Percentiles rank a stretch among this genome's conserved stretches.
phyloP scores from a whole-genome alignment of 2,888 invertebrate species.

The Drosophila villosipedis region DNA sequence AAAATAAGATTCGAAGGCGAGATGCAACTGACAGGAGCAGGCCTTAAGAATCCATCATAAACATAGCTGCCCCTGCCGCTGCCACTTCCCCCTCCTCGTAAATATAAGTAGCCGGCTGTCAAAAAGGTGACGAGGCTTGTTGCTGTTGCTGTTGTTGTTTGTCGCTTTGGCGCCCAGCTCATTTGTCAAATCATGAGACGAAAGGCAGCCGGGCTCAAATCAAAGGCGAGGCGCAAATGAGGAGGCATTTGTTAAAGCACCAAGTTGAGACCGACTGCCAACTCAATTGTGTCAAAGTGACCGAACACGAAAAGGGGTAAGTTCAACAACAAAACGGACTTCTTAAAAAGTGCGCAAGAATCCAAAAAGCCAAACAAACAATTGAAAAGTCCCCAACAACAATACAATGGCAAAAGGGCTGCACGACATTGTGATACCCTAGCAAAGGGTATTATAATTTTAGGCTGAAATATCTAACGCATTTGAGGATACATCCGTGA shows the following conservation, averaged over 20 bases:
- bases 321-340: conserved; percentile 3
- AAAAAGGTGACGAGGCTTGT: conserved; percentile 75
- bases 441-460: not conserved
- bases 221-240: conserved; percentile 73
- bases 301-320: conserved; percentile 31
- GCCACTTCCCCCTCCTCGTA: not conserved
- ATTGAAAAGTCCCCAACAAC: conserved; percentile 14
- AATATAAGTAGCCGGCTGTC: conserved; percentile 55
- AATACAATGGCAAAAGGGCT: conserved; percentile 19
- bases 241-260: conserved; percentile 62
- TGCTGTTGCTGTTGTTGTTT: conserved; percentile 5
- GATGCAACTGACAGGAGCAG: conserved; percentile 49
- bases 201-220: conserved; percentile 45
- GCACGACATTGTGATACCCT: conserved; percentile 6
- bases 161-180: conserved; percentile 36
- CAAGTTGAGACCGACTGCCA: conserved; percentile 7
- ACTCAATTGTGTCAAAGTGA: conserved; percentile 48
- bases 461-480: not conserved
- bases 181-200: conserved; percentile 73
- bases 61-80: not conserved
- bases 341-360: conserved; percentile 50
- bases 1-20: conserved; percentile 22
- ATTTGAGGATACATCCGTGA: not conserved
- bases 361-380: conserved; percentile 46
- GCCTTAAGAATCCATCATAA: conserved; percentile 50